These are phyloP conservation scores for Paedocypris micromegethes DNA, from an alignment of 2,797 vertebrate species.

Conservation along the genomic window DNA sequence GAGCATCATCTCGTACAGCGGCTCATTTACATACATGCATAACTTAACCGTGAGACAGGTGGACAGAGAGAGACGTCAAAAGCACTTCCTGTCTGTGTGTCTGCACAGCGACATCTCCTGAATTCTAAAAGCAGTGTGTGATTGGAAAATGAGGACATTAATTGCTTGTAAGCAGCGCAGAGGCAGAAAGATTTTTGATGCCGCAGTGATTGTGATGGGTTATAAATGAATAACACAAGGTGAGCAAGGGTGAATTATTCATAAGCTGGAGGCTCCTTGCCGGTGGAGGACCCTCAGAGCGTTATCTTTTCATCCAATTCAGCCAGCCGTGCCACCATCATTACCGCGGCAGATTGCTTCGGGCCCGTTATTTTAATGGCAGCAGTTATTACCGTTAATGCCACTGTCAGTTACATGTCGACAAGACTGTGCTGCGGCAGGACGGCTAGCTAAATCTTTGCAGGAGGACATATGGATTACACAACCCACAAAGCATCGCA, in stretches of 20 bases:
- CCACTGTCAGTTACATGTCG: constrained; percentile 34
- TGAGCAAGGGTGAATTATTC: constrained; percentile 70
- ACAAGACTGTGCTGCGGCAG: constrained; percentile 5
- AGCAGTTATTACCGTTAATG: constrained; percentile 44
- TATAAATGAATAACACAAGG: constrained; percentile 70
- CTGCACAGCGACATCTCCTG: constrained; percentile 3
- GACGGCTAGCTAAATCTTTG: constrained; percentile 8
- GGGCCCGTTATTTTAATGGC: constrained; percentile 44
- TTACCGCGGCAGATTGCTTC: constrained; percentile 47
- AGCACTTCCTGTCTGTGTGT: constrained; percentile 13
- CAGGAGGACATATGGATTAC: constrained; percentile 8
- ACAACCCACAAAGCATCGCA: constrained; percentile 12
- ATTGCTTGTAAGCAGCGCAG: constrained; percentile 47
- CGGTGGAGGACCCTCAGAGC: constrained; percentile 30
- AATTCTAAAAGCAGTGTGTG: constrained; percentile 28
- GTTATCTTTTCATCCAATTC: constrained; percentile 47
- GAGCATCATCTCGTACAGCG: constrained; percentile 65
- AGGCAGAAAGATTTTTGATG: constrained; percentile 60
- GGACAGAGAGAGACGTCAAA: constrained; percentile 38
- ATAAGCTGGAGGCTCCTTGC: constrained; percentile 54
- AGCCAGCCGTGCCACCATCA: constrained; percentile 41
- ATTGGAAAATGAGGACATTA: constrained; percentile 40
- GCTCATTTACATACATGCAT: constrained; percentile 65
- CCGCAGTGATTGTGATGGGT: constrained; percentile 67
- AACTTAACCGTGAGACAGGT: constrained; percentile 43